Evolutionary conservation across 1,140 invertebrate species (phyloP), one percentile per base, ranked within the genome.

Genomic region (Psilanteris sp.): DNA sequence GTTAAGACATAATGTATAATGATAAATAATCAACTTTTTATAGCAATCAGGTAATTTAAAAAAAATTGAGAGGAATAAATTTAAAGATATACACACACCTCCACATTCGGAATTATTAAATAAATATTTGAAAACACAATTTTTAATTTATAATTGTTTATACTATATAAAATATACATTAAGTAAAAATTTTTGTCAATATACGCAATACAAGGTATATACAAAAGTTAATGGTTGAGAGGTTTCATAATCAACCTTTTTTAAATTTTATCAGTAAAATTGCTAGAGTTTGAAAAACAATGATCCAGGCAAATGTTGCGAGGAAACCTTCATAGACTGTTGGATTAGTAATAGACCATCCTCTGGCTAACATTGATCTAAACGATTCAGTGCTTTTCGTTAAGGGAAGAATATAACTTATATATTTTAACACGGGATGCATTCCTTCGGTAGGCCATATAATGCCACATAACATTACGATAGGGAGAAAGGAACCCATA

Each of bases 321-420:
- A 97, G 88, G 81, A 96, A 98, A 0, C 97, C 97, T 20, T 91
- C 90, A 88, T 96, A 97, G 0, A 98, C 96, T 0, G 91, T 90
- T 0, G 93, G 91, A 37, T 94, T 90, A 0, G 88, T 81, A 3
- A 98, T 93, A 1, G 89, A 85, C 96, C 96, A 98, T 0, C 96
- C 97, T 67, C 96, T 90, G 11, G 96, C 95, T 7, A 98, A 85
- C 80, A 98, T 94, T 9, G 93, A 93, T 15, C 97, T 90, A 72
- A 98, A 90, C 0, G 95, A 94, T 80, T 98, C 96, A n/a, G 96
- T 97, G 4, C 96, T 96, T 81, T 96, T 94, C 0, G 97, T 98
- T 10, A 98, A 89, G 0, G 97, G 97, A 4, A 98, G 88, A 16
- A 94, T 87, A 39, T 91, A 93, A 46, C 95, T 94, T 20, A 97